These are phyloP conservation scores for Trichosurus vulpecula DNA, from an alignment of 2,797 vertebrate species.

Conservation along the genomic window DNA sequence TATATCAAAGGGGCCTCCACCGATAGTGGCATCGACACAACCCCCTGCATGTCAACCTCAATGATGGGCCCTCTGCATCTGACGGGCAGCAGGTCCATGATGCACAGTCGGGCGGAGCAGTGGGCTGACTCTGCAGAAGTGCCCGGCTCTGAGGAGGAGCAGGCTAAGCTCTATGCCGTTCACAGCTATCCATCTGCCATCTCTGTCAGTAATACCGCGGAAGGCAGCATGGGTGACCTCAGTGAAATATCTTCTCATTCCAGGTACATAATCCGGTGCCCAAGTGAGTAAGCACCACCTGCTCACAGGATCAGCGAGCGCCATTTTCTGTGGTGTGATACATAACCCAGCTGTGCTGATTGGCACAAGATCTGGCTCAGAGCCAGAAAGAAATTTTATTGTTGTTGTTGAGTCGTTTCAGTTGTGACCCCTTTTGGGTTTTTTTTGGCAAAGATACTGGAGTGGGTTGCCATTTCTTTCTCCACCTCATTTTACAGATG, in stretches of 20 bases:
- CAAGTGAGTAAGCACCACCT: too few species aligned
- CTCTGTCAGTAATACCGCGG: slow-evolving; percentile 84
- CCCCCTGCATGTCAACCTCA: slow-evolving; percentile 89
- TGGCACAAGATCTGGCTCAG: too few species aligned
- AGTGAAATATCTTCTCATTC: slow-evolving; percentile 95
- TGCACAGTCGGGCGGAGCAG: slow-evolving; percentile 84
- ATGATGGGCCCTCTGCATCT: slow-evolving; percentile 85
- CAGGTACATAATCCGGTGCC: slow-evolving; percentile 84
- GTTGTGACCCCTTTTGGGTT: too few species aligned
- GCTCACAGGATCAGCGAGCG: too few species aligned
- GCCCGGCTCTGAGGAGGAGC: slow-evolving; percentile 86
- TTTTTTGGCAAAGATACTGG: neutral
- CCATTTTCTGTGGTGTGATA: too few species aligned
- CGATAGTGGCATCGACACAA: slow-evolving; percentile 96
- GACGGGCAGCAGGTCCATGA: slow-evolving; percentile 79
- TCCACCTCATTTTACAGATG: neutral
- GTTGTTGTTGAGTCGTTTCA: neutral
- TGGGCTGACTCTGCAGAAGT: slow-evolving; percentile 89
- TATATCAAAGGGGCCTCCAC: slow-evolving; percentile 97
- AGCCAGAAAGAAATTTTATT: neutral
- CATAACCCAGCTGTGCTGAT: too few species aligned
- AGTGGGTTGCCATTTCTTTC: neutral
- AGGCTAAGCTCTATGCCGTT: slow-evolving; percentile 88
- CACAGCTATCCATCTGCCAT: slow-evolving; percentile 88
- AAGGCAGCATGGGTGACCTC: slow-evolving; percentile 94